phyloP scores from a whole-genome alignment of 2,113 vertebrate genomes.

The Psittacula cyanocephala region DNA sequence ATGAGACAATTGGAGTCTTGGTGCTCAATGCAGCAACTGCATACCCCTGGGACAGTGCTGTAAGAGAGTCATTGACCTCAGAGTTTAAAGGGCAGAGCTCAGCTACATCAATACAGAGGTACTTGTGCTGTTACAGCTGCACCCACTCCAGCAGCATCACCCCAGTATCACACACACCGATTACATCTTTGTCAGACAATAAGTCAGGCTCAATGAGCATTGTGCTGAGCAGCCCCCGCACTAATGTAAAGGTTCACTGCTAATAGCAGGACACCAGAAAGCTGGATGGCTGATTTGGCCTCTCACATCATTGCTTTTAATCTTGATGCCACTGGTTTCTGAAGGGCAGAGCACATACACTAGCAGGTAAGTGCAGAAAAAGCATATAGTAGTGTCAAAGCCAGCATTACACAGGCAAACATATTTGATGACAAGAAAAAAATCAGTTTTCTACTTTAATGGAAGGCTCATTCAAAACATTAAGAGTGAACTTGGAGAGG shows the following conservation, averaged over 20 bases:
- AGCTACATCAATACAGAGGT: neutral
- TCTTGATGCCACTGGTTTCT: neutral
- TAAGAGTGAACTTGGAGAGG: neutral
- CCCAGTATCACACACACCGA: accelerated
- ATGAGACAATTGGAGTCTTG: neutral
- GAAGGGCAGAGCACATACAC: neutral
- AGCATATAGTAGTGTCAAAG: accelerated
- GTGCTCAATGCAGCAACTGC: neutral
- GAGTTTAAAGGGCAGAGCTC: neutral
- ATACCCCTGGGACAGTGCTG: neutral
- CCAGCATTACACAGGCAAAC: neutral
- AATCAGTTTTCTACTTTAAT: neutral
- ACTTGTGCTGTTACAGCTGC: neutral
- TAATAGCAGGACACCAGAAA: neutral
- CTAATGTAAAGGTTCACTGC: accelerated
- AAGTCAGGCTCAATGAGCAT: accelerated
- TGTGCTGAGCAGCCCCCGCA: neutral
- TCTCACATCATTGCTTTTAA: neutral
- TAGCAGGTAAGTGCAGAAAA: accelerated
- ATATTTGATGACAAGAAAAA: accelerated
- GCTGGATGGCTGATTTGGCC: neutral
- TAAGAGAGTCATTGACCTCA: neutral
- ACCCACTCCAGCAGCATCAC: neutral
- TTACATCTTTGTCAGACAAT: accelerated
- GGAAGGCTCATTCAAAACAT: neutral